These are phyloP conservation scores for Incurvaria masculella DNA, from an alignment of 2,888 invertebrate genomes.

Conservation along the genomic window DNA sequence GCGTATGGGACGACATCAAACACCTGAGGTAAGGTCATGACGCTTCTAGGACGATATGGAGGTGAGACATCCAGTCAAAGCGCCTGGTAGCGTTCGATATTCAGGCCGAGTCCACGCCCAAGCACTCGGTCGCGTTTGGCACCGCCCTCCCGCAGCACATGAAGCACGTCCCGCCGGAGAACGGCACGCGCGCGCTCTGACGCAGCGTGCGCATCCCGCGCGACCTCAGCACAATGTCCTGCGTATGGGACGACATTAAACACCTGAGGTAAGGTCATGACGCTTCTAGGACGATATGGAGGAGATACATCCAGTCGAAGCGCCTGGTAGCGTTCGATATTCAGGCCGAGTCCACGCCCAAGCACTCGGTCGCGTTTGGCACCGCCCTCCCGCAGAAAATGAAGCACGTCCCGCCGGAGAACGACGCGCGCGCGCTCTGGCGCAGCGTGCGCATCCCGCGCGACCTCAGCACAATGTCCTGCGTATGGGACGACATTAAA, in stretches of 20 bases:
- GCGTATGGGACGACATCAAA: conserved; percentile 61
- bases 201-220: conserved; percentile 51
- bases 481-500: conserved; percentile 61
- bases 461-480: conserved; percentile 58
- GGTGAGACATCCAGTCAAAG: too few relatives aligned
- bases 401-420: conserved; percentile 51
- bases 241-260: conserved; percentile 61
- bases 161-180: conserved; percentile 51
- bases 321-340: conserved; percentile 48
- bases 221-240: conserved; percentile 58
- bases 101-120: conserved; percentile 42
- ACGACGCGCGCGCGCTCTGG: conserved; percentile 54
- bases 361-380: conserved; percentile 50
- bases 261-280: conserved; percentile 60
- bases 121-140: conserved; percentile 50
- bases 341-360: conserved; percentile 42
- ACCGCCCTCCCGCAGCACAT: conserved; percentile 47
- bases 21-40: conserved; percentile 60
- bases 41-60: too few relatives aligned
- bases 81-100: conserved; percentile 48
- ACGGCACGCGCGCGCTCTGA: conserved; percentile 54
- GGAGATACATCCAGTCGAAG: too few relatives aligned
- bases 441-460: conserved; percentile 52
- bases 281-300: too few relatives aligned
- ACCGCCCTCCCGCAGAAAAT: conserved; percentile 45